Conservation (phyloP, 1,140 invertebrate genomes). For the Bombus impatiens region DNA sequence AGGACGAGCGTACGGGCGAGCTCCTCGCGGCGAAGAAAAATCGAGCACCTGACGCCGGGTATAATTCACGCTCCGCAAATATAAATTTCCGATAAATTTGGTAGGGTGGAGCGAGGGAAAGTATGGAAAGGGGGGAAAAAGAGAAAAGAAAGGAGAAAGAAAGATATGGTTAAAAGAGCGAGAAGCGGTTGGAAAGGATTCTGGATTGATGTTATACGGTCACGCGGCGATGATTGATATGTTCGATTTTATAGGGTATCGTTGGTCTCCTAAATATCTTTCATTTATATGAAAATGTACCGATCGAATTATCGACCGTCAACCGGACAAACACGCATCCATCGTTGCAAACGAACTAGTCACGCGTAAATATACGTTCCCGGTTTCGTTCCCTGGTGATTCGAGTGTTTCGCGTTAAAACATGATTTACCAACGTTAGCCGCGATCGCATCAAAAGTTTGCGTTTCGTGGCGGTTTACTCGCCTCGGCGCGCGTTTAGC, state of each 20-base stretch:
- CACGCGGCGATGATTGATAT: constrained; percentile 35
- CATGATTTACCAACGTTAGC: background rate
- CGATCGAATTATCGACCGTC: constrained; percentile 39
- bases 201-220: background rate
- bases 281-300: constrained; percentile 38
- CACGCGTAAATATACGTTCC: constrained; percentile 4
- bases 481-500: background rate
- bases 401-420: background rate
- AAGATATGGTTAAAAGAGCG: background rate
- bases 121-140: background rate
- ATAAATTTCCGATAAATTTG: constrained; percentile 51
- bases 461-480: background rate
- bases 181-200: background rate
- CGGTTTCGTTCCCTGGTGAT: background rate
- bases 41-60: constrained; percentile 47
- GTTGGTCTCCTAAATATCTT: constrained; percentile 29
- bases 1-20: background rate
- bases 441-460: background rate
- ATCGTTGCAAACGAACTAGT: background rate
- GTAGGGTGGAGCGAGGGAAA: too few relatives aligned
- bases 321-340: constrained; percentile 29
- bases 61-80: constrained; percentile 52
- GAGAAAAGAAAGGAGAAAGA: background rate
- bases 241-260: constrained; percentile 36
- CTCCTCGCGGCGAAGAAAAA: constrained; percentile 21